A percentile compares a stretch with the other conserved stretches of the same genome.
These are phyloP conservation scores for Oligia latruncula DNA, from an alignment of 2,888 invertebrate genomes.

Conservation along the genomic window DNA sequence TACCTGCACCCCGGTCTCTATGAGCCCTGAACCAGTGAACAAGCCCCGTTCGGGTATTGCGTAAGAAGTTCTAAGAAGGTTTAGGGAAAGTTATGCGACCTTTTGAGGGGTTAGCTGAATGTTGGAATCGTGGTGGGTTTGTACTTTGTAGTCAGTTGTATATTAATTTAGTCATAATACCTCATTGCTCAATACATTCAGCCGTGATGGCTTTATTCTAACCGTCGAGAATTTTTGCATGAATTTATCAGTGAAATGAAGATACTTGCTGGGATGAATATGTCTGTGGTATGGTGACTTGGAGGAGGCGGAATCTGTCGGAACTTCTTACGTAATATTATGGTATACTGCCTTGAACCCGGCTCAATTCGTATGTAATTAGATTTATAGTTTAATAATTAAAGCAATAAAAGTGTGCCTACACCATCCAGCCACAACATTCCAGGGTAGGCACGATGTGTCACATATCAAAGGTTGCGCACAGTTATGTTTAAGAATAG, in stretches of 20 bases:
- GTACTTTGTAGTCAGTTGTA: background rate
- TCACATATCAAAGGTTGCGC: constrained; percentile 38
- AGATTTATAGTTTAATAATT: background rate
- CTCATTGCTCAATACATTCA: background rate
- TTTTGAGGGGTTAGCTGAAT: background rate
- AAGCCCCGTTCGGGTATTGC: background rate
- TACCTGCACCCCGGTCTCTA: constrained; percentile 92
- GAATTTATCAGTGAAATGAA: constrained; percentile 5
- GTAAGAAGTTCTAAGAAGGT: constrained; percentile 6
- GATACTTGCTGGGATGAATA: background rate
- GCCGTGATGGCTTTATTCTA: background rate
- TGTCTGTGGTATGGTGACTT: background rate
- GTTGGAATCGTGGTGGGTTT: background rate
- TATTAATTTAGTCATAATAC: background rate
- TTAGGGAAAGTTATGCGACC: background rate
- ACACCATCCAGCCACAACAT: background rate
- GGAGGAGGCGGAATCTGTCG: background rate
- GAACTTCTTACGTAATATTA: constrained; percentile 4
- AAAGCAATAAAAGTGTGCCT: constrained; percentile 4
- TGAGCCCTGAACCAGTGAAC: constrained; percentile 62
- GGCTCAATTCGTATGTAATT: background rate
- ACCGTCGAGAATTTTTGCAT: constrained; percentile 4
- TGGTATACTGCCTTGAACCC: background rate
- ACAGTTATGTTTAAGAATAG: constrained; percentile 23
- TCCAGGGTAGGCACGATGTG: background rate